These are phyloP conservation scores for Epinotia demarniana DNA, from an alignment of 2,888 invertebrate species.

Conservation along the genomic window DNA sequence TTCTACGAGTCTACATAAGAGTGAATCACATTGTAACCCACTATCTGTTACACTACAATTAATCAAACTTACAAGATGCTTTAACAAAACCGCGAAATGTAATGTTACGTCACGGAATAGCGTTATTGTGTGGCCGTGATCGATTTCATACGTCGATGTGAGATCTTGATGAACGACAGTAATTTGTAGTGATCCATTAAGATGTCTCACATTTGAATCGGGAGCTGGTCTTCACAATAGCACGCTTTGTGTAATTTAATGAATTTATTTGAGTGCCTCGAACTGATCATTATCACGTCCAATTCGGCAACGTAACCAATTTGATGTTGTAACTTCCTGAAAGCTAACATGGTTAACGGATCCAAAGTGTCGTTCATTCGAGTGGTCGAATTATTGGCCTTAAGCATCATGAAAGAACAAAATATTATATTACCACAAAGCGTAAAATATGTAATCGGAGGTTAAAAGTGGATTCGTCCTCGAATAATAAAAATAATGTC, in stretches of 20 bases:
- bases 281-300: constrained; percentile 36
- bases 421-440: too few relatives aligned
- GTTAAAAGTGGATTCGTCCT: too few relatives aligned
- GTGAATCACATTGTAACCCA: constrained; percentile 53
- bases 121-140: constrained; percentile 61
- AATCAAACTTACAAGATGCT: constrained; percentile 62
- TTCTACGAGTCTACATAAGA: constrained; percentile 16
- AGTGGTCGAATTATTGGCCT: not conserved
- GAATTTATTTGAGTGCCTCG: constrained; percentile 52
- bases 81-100: constrained; percentile 59
- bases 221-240: constrained; percentile 60
- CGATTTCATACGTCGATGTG: constrained; percentile 65
- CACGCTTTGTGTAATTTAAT: constrained; percentile 62
- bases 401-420: not conserved
- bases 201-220: constrained; percentile 54
- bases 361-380: not conserved
- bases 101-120: constrained; percentile 65
- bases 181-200: constrained; percentile 60
- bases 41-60: constrained; percentile 62
- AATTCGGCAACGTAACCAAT: constrained; percentile 33
- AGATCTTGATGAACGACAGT: constrained; percentile 58
- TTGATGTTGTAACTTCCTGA: constrained; percentile 39
- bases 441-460: too few relatives aligned
- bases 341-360: not conserved
- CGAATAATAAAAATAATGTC: too few relatives aligned